Conservation (phyloP, 2,888 invertebrate genomes). For the Alsophila aescularia region DNA sequence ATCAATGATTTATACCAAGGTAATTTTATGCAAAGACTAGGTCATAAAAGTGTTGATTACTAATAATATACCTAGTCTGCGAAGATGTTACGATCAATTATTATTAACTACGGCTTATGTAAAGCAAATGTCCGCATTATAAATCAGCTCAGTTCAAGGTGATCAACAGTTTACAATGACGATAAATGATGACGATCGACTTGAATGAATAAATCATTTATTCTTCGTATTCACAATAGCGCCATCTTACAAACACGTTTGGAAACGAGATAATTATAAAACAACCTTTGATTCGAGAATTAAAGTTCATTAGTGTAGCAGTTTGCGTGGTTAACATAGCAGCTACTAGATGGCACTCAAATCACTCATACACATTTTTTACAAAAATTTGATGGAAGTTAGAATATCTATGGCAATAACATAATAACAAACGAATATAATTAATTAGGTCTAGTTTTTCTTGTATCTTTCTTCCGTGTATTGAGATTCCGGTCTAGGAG, state of each 20-base stretch:
- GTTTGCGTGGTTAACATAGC: background rate
- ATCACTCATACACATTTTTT: conserved; percentile 7
- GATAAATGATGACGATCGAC: conserved; percentile 11
- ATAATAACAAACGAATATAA: conserved; percentile 34
- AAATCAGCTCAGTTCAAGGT: conserved; percentile 29
- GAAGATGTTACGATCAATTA: conserved; percentile 5
- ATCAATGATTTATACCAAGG: too few relatives aligned
- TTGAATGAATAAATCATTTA: conserved; percentile 29
- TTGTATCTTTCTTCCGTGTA: conserved; percentile 45
- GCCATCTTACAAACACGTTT: conserved; percentile 27
- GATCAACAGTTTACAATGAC: conserved; percentile 8
- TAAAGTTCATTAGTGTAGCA: background rate
- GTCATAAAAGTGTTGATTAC: background rate
- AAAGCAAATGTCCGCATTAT: conserved; percentile 15
- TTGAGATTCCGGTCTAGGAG: conserved; percentile 76
- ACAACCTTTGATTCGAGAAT: background rate
- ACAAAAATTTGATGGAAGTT: conserved; percentile 12
- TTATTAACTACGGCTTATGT: background rate
- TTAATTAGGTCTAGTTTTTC: conserved; percentile 44
- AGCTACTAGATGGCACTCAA: conserved; percentile 17
- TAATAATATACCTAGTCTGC: background rate
- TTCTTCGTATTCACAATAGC: conserved; percentile 22
- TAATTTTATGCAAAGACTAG: background rate
- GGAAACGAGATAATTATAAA: background rate
- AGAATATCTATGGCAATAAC: conserved; percentile 19